Evolutionary conservation across 2,797 vertebrate species (phyloP).

Genomic region (Numenius phaeopus): DNA sequence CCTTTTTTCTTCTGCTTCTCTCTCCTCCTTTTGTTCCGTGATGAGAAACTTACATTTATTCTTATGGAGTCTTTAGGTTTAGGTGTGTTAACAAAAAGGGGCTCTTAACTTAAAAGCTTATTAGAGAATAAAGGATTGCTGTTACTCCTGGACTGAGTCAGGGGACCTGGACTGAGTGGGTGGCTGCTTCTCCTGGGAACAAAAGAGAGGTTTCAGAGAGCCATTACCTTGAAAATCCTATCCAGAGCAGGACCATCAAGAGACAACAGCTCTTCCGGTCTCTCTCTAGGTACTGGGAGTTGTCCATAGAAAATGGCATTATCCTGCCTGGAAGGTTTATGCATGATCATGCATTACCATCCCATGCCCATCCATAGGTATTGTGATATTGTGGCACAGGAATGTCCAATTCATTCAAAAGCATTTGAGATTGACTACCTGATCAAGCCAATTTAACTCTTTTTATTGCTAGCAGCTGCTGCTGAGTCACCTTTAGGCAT

Average conservation of each 20-base stretch:
- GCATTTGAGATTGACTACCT: fast-evolving
- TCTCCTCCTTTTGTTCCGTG: neutral
- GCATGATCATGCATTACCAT: neutral
- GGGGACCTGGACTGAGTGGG: neutral
- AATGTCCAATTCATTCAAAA: neutral
- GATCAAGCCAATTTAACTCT: fast-evolving
- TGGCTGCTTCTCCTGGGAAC: neutral
- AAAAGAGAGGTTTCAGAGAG: neutral
- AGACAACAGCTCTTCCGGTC: neutral
- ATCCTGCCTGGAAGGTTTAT: neutral
- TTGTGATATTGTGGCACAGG: fast-evolving
- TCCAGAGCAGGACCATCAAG: neutral
- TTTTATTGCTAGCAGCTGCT: neutral
- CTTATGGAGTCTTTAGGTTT: neutral
- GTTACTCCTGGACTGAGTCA: neutral
- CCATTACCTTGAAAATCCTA: neutral
- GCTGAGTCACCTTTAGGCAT: neutral
- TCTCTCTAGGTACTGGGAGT: neutral
- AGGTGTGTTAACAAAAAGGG: neutral
- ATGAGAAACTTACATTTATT: neutral
- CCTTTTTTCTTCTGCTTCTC: neutral
- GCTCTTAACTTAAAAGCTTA: neutral
- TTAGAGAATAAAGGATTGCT: neutral
- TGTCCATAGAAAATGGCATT: neutral
- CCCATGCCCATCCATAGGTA: fast-evolving